These are phyloP conservation scores for Apogon talboti DNA, from an alignment of 2,797 vertebrate species.

Conservation along the genomic window DNA sequence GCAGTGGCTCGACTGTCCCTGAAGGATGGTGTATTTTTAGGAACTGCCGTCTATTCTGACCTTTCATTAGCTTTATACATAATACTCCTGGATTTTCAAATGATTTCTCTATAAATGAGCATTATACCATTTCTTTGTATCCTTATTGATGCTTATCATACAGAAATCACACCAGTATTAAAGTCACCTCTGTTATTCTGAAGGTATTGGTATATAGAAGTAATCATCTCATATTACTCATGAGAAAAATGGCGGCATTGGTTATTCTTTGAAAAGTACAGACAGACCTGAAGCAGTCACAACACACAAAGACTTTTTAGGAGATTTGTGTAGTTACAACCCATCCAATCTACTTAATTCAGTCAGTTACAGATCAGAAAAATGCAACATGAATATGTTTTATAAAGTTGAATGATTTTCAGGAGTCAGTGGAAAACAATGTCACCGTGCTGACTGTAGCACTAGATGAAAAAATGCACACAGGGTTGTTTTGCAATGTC, in stretches of 20 bases:
- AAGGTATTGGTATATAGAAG: not conserved
- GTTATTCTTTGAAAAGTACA: too few species aligned
- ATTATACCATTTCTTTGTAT: conserved; percentile 23
- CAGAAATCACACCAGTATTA: conserved; percentile 6
- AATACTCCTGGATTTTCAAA: conserved; percentile 65
- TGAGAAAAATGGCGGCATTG: not conserved
- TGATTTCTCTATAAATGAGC: conserved; percentile 60
- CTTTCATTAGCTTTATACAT: conserved; percentile 72
- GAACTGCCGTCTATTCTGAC: conserved; percentile 70
- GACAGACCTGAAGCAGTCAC: too few species aligned
- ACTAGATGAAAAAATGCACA: too few species aligned
- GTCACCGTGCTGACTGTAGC: not conserved
- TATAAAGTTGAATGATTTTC: too few species aligned
- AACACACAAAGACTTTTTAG: too few species aligned
- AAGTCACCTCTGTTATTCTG: conserved; percentile 5
- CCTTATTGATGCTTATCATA: conserved; percentile 6
- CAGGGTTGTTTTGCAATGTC: too few species aligned
- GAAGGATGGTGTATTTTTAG: conserved; percentile 77
- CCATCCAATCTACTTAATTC: too few species aligned
- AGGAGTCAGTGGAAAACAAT: not conserved
- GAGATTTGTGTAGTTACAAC: too few species aligned
- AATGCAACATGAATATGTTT: too few species aligned
- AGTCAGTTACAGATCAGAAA: too few species aligned
- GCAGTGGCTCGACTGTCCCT: conserved; percentile 40
- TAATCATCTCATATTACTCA: too few species aligned